phyloP scores from a whole-genome alignment of 2,888 invertebrate species.

The Torymus auratus region DNA sequence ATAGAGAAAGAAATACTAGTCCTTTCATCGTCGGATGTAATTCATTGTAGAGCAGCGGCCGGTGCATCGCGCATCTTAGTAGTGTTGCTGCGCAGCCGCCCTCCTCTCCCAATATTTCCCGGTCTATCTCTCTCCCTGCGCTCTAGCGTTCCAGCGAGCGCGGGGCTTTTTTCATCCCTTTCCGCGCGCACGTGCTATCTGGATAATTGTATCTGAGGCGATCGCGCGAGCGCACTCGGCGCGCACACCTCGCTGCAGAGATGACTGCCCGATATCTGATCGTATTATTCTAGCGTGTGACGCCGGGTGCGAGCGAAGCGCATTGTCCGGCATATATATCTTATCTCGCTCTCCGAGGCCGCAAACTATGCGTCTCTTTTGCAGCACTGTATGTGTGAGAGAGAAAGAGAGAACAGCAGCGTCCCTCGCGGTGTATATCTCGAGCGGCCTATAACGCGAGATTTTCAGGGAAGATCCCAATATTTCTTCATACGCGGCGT shows the following conservation, averaged over 20 bases:
- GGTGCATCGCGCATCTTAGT: too few relatives aligned
- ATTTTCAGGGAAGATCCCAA: constrained; percentile 48
- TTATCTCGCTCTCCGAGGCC: constrained; percentile 47
- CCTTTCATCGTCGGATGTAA: constrained; percentile 60
- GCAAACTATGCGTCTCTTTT: constrained; percentile 20
- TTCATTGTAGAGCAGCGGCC: constrained; percentile 64
- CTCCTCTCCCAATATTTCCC: too few relatives aligned
- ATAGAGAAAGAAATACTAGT: constrained; percentile 31
- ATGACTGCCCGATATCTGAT: constrained; percentile 65
- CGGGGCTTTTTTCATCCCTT: background rate
- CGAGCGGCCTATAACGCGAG: constrained; percentile 20
- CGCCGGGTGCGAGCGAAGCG: constrained; percentile 43
- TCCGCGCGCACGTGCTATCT: constrained; percentile 62
- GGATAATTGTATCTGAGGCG: constrained; percentile 69
- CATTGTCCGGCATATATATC: constrained; percentile 57
- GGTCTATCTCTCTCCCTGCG: background rate
- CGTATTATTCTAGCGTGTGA: constrained; percentile 56
- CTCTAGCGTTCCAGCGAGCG: background rate
- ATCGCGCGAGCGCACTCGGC: constrained; percentile 57
- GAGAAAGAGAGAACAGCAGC: background rate
- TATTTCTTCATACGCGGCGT: constrained; percentile 42
- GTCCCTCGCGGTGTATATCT: constrained; percentile 12
- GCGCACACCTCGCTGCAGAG: constrained; percentile 4
- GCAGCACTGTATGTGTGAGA: background rate
- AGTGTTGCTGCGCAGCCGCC: too few relatives aligned